Percentiles rank a stretch among this genome's conserved stretches.
Evolutionary conservation across 1,140 invertebrate species (phyloP).

Genomic region (Brachystomella parvula): DNA sequence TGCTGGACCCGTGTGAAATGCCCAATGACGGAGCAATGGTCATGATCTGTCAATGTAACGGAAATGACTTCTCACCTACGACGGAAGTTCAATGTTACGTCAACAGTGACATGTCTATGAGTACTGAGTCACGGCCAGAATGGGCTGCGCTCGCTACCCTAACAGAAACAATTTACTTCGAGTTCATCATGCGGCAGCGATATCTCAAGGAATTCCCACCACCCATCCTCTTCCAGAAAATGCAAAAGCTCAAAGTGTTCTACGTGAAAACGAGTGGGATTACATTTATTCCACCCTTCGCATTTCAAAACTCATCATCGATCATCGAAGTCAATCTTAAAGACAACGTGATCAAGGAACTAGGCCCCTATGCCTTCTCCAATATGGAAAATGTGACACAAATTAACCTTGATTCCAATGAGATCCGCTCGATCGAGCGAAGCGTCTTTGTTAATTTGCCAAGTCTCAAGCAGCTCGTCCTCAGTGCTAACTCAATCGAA

Average conservation of each 20-base stretch:
- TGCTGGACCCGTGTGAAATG: constrained; percentile 16
- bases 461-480: constrained; percentile 54
- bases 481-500: constrained; percentile 65
- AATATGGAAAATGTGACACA: constrained; percentile 56
- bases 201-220: constrained; percentile 18
- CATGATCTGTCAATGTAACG: constrained; percentile 11
- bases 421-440: constrained; percentile 59
- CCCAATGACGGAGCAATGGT: neutral
- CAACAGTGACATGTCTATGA: constrained; percentile 12
- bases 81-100: constrained; percentile 15
- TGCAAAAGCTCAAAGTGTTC: constrained; percentile 22
- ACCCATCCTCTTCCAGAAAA: constrained; percentile 6
- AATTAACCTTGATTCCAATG: constrained; percentile 62
- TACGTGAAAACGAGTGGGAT: constrained; percentile 14
- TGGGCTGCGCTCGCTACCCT: constrained; percentile 16
- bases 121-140: neutral
- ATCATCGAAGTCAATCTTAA: constrained; percentile 52
- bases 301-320: constrained; percentile 28
- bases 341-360: constrained; percentile 56
- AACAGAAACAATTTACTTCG: neutral
- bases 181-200: constrained; percentile 13
- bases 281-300: constrained; percentile 20
- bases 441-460: constrained; percentile 62
- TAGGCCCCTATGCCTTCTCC: constrained; percentile 59
- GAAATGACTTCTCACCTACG: neutral